Evolutionary conservation across 2,113 vertebrate species (phyloP), one percentile per base, ranked within the genome.

Genomic region (Xerus inauris): DNA sequence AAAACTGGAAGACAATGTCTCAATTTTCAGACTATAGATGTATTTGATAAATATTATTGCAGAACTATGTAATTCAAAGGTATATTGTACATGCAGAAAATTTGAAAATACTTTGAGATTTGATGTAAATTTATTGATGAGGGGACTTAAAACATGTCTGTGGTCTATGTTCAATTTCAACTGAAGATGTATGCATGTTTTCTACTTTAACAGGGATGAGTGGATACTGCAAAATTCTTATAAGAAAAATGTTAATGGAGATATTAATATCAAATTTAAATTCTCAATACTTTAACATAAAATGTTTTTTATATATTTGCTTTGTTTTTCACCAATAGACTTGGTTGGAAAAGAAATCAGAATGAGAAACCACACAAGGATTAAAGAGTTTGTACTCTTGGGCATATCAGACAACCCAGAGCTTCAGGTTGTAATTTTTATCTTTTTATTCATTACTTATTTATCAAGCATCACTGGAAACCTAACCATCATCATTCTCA

Each of bases 371-470:
- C 38, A 85, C 32, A 79, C 87, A 28, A 4, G 35, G 28, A 71
- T 62, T 54, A 90, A 72, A 79, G 71, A 94, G 24, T 85, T 94
- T 77, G 35, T 90, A 8, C 93, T 90, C 5, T 59, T 94, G 62
- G 93, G 59, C 35, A 57, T 94, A 69, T 77, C 71, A 49, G 87
- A 77, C 30, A 69, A 69, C 20, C 81, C 72, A 22, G 24, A 85
- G 20, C 49, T 69, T n/a, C 59, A 94, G 49, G 40, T 38, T 26
- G n/a, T 79, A 8, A 77, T 86, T 57, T 97, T 96, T 67, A 35
- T 73, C 30, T 82, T 96, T 93, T 94, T 94, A 57, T 54, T 94
- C 67, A 38, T 91, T 16, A 38, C 91, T 57, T 96, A 96, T 17
- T 8, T 86, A 35, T 40, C 93, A 49, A 95, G 67, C 69, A 1